Evolutionary conservation across 2,888 invertebrate genomes (phyloP), one percentile per base, ranked within the genome.

Genomic region (Sabatieria punctata): DNA sequence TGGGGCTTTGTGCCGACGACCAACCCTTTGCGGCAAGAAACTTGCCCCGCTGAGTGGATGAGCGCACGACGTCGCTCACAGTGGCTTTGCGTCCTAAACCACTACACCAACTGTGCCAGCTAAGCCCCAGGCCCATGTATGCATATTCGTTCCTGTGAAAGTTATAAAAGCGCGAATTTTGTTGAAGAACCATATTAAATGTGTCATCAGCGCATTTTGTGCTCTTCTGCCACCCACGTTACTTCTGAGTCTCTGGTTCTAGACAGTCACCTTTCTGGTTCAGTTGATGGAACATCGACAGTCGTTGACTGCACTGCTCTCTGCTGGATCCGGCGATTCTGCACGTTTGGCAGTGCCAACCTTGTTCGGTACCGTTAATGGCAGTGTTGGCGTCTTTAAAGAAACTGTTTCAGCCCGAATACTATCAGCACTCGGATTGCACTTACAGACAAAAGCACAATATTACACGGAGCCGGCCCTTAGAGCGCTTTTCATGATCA

Each of bases 361-460:
- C 39, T 38, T 41, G 30, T 48, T 45, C 27, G 45, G 45, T 45
- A 39, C 4, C 4, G 18, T 18, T 47, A 41, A n/a, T 47, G n/a
- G 22, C 30, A 43, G 24, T 41, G 25, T 49, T 38, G 26, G 15
- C 44, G 37, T 51, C 51, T 50, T 52, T 49, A 35, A 50, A n/a
- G 18, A 27, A 15, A 27, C 21, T 51, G 55, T n/a, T 70, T 40
- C 65, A 85, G 85, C 83, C 59, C 82, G 84, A 71, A 84, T 86
- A 22, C 67, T 93, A 51, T 84, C 85, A 4, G 85, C 89, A 57
- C 70, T 93, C 46, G 89, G 88, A 64, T 74, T 85, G 55, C 84
- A 86, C 8, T 73, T 93, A 27, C 77, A 84, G 50, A 86, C 78
- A 65, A 85, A 88, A 70, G 85, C 86, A 65, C 88, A 91, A 60